Conservation (phyloP, 2,797 vertebrate species). For the Molossus molossus region DNA sequence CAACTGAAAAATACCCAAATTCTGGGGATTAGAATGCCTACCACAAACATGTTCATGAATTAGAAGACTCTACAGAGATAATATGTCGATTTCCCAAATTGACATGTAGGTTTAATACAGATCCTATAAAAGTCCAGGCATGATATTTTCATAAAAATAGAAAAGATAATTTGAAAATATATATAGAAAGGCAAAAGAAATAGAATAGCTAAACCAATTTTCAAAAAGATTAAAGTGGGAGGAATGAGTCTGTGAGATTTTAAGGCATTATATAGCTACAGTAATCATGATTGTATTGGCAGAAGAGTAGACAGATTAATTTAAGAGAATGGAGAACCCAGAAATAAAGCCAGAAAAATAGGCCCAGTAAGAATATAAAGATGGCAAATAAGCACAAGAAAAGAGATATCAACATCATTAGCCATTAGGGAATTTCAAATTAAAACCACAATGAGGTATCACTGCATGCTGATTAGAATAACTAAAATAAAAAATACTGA, state of each 20-base stretch:
- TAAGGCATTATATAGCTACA: neutral
- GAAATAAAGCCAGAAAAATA: neutral
- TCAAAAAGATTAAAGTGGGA: neutral
- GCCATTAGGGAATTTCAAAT: neutral
- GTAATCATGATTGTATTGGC: neutral
- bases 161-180: neutral
- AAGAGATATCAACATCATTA: neutral
- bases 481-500: neutral
- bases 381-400: neutral
- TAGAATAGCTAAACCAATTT: neutral
- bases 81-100: neutral
- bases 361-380: neutral
- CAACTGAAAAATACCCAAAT: neutral
- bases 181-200: neutral
- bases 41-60: neutral
- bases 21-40: neutral
- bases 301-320: neutral
- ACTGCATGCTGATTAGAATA: neutral
- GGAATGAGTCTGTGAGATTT: neutral
- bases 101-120: neutral
- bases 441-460: neutral
- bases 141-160: neutral
- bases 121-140: neutral
- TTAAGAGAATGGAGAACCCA: neutral
- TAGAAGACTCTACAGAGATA: neutral